phyloP scores from a whole-genome alignment of 2,113 vertebrate species.

The Myocastor coypus region DNA sequence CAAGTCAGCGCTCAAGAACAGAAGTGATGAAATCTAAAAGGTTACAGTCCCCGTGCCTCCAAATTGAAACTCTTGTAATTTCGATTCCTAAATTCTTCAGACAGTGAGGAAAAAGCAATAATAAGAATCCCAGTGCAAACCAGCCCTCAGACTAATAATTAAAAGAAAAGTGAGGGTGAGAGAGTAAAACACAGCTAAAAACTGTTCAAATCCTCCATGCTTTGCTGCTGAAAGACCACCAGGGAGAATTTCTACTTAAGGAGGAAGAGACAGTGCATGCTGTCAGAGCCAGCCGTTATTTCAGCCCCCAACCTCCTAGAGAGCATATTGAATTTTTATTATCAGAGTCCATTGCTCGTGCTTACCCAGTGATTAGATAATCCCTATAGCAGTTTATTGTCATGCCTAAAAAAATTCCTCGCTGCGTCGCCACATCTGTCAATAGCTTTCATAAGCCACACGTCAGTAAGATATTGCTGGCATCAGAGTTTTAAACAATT shows the following conservation, averaged over 20 bases:
- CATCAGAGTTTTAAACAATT: slow-evolving; percentile 70
- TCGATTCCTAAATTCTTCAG: neutral
- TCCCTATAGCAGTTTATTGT: slow-evolving; percentile 43
- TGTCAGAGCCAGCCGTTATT: slow-evolving; percentile 14
- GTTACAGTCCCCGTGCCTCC: neutral
- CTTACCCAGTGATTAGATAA: slow-evolving; percentile 73
- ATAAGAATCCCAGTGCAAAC: slow-evolving; percentile 25
- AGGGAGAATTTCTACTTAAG: neutral
- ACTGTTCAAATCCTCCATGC: neutral
- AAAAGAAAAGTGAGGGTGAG: neutral
- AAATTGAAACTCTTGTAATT: neutral
- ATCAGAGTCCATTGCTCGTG: slow-evolving; percentile 45
- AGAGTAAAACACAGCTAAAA: neutral
- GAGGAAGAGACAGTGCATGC: neutral
- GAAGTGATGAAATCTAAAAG: neutral
- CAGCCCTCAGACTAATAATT: neutral
- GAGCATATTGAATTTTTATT: slow-evolving; percentile 35
- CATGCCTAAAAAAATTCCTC: slow-evolving; percentile 43
- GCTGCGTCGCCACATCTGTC: slow-evolving; percentile 40
- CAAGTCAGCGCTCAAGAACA: neutral
- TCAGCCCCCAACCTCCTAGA: neutral
- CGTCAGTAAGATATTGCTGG: slow-evolving; percentile 72
- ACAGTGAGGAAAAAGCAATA: neutral
- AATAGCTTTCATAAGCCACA: slow-evolving; percentile 75
- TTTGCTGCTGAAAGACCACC: neutral